Evolutionary conservation across 1,140 invertebrate genomes (phyloP).

Genomic region (Bombyx mandarina): DNA sequence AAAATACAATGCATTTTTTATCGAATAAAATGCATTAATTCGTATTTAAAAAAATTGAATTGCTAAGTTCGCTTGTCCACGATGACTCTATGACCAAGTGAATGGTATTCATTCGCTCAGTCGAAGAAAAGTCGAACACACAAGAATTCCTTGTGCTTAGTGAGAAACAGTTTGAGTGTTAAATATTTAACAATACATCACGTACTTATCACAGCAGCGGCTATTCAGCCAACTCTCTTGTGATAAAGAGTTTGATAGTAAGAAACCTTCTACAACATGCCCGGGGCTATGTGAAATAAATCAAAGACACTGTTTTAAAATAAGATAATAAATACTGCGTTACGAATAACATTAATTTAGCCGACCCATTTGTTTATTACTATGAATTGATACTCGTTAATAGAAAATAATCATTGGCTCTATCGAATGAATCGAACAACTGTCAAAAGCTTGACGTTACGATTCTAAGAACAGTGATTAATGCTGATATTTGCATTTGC

Average conservation of each 20-base stretch:
- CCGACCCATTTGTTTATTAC: no score
- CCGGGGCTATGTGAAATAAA: background rate
- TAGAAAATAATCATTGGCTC: slow-evolving; percentile 11
- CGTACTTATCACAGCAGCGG: slow-evolving; percentile 10
- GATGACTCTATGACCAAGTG: no score
- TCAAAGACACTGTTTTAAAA: slow-evolving; percentile 4
- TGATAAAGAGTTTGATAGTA: slow-evolving; percentile 1
- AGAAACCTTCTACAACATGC: slow-evolving; percentile 2
- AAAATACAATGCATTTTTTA: no score
- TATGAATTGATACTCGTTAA: no score
- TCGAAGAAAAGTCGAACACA: no score
- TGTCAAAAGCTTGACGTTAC: slow-evolving; percentile 17
- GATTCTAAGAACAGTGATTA: slow-evolving; percentile 16
- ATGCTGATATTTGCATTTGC: slow-evolving; percentile 12
- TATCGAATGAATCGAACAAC: slow-evolving; percentile 14
- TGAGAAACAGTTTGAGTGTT: background rate
- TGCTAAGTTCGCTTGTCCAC: no score
- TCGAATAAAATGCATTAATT: no score
- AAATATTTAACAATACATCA: slow-evolving; percentile 9
- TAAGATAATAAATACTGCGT: background rate
- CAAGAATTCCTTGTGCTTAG: no score
- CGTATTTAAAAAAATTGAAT: no score
- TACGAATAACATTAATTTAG: slow-evolving; percentile 2
- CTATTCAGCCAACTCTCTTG: slow-evolving; percentile 1
- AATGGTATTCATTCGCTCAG: no score